phyloP scores from a whole-genome alignment of 2,113 vertebrate genomes.

The Rattus rattus region DNA sequence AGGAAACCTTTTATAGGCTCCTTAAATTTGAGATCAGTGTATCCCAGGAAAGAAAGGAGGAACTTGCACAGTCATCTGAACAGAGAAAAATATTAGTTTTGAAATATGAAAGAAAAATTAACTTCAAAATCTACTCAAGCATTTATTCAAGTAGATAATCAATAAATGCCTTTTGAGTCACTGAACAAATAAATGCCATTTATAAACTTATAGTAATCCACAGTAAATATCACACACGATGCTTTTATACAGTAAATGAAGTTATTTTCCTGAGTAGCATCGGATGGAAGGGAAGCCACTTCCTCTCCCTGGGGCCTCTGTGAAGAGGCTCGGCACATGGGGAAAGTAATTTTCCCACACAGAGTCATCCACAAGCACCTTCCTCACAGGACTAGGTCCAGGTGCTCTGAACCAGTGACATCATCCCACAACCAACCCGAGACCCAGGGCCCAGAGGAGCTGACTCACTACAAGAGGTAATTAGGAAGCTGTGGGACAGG shows the following conservation, averaged over 20 bases:
- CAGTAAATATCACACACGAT: not conserved
- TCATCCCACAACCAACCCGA: not conserved
- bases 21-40: not conserved
- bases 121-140: not conserved
- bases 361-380: not conserved
- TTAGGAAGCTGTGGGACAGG: constrained; percentile 58
- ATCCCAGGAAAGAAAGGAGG: not conserved
- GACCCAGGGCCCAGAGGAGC: constrained; percentile 17
- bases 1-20: not conserved
- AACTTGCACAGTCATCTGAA: not conserved
- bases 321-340: not conserved
- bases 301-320: not conserved
- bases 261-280: not conserved
- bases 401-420: not conserved
- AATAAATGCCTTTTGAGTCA: constrained; percentile 16
- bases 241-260: constrained; percentile 11
- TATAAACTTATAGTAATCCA: not conserved
- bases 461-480: constrained; percentile 61
- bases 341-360: not conserved
- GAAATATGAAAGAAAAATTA: constrained; percentile 13
- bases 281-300: not conserved
- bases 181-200: not conserved
- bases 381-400: not conserved
- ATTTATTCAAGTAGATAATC: constrained; percentile 19
- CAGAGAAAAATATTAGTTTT: not conserved